phyloP scores from a whole-genome alignment of 2,797 vertebrate genomes.

The Columba guinea region DNA sequence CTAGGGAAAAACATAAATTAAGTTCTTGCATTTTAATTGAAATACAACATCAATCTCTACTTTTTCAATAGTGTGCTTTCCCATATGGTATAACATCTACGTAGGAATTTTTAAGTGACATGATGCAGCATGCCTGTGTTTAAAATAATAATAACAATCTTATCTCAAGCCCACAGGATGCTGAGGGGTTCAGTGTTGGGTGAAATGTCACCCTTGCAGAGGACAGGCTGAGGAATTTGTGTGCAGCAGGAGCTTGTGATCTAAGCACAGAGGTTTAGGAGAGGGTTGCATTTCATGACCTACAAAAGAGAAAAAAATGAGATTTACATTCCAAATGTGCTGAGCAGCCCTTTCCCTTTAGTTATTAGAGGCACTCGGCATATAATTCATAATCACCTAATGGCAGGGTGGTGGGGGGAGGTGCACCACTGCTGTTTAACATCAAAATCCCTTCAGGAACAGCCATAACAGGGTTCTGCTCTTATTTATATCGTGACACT shows the following conservation, averaged over 20 bases:
- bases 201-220: constrained; percentile 39
- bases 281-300: constrained; percentile 62
- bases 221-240: constrained; percentile 12
- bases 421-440: not conserved
- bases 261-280: constrained; percentile 40
- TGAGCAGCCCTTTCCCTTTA: constrained; percentile 61
- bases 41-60: not conserved
- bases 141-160: constrained; percentile 27
- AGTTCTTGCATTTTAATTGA: not conserved
- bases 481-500: constrained; percentile 44
- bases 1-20: not conserved
- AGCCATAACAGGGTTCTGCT: not conserved
- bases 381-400: constrained; percentile 64
- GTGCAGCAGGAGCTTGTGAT: not conserved
- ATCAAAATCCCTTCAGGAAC: constrained; percentile 49
- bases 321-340: constrained; percentile 70
- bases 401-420: constrained; percentile 18
- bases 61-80: not conserved
- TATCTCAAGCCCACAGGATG: constrained; percentile 15
- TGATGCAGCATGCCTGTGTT: not conserved
- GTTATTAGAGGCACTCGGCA: constrained; percentile 48
- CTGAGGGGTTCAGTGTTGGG: not conserved
- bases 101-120: not conserved
- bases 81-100: not conserved
- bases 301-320: constrained; percentile 65